Percentiles rank a stretch among this genome's conserved stretches.
phyloP scores from a whole-genome alignment of 1,140 invertebrate species.

The Ladona fulva region DNA sequence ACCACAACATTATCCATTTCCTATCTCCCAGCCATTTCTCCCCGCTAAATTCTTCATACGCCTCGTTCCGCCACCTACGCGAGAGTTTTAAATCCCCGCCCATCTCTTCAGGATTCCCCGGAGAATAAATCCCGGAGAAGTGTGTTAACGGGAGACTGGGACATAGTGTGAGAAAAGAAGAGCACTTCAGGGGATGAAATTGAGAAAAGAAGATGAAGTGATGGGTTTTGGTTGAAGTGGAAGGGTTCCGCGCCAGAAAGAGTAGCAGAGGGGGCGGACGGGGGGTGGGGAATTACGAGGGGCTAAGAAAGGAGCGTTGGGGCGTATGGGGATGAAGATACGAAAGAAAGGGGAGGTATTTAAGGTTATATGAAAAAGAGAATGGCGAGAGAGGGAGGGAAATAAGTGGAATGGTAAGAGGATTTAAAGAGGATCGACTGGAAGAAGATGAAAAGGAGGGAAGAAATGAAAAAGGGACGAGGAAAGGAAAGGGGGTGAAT shows the following conservation, averaged over 20 bases:
- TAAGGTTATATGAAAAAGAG: no score
- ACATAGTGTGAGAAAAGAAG: background rate
- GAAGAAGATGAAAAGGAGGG: no score
- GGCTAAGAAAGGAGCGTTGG: background rate
- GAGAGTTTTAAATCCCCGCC: background rate
- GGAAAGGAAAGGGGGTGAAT: no score
- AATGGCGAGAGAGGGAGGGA: no score
- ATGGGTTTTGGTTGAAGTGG: constrained; percentile 4
- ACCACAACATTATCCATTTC: background rate
- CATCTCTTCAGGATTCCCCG: background rate
- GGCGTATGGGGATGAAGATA: no score
- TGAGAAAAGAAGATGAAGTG: constrained; percentile 9
- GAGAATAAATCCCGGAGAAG: background rate
- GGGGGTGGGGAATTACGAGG: background rate
- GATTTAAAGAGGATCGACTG: no score
- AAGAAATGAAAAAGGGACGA: no score
- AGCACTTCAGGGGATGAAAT: constrained; percentile 6
- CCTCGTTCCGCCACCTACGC: background rate
- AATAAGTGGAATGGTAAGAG: no score
- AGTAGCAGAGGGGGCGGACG: background rate
- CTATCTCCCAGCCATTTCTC: background rate
- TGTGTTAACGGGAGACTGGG: background rate
- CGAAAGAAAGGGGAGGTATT: no score
- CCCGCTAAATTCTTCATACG: background rate
- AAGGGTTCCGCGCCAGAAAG: background rate